These are phyloP conservation scores for Sorex araneus DNA, from an alignment of 2,113 vertebrate species.

Conservation along the genomic window DNA sequence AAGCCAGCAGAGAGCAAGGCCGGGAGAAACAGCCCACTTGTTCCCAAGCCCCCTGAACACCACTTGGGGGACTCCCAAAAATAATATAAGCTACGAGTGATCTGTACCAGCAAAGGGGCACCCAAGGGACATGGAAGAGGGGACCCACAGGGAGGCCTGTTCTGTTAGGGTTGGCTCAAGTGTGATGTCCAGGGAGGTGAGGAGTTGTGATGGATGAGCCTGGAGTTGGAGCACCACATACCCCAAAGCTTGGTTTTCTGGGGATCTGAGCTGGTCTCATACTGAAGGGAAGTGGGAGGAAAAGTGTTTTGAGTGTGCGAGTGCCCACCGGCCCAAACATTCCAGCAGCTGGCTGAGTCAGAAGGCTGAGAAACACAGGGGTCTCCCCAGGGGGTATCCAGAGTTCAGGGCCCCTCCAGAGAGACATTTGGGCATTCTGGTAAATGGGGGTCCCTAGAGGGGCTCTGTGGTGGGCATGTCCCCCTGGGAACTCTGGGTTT, in stretches of 20 bases:
- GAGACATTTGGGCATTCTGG: not conserved
- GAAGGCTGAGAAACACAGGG: fast-evolving
- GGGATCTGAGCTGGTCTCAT: not conserved
- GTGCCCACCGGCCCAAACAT: not conserved
- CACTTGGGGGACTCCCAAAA: too few species aligned
- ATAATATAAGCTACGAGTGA: too few species aligned
- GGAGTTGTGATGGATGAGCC: not conserved
- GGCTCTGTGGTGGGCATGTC: not conserved
- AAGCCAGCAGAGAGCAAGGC: not conserved
- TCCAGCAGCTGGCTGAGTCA: not conserved
- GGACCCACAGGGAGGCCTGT: too few species aligned
- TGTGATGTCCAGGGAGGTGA: not conserved
- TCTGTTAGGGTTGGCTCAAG: not conserved
- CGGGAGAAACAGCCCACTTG: not conserved
- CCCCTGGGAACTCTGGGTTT: not conserved
- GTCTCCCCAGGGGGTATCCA: not conserved
- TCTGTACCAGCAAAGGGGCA: not conserved
- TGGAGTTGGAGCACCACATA: not conserved
- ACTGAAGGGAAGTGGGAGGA: not conserved
- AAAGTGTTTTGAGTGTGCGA: not conserved
- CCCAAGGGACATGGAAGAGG: not conserved
- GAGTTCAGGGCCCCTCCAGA: not conserved
- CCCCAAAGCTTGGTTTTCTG: not conserved
- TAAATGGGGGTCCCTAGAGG: not conserved
- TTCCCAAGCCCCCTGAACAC: too few species aligned